Base-by-base conservation (phyloP, 2,113 vertebrate genomes). In the Nettapus auritus region DNA sequence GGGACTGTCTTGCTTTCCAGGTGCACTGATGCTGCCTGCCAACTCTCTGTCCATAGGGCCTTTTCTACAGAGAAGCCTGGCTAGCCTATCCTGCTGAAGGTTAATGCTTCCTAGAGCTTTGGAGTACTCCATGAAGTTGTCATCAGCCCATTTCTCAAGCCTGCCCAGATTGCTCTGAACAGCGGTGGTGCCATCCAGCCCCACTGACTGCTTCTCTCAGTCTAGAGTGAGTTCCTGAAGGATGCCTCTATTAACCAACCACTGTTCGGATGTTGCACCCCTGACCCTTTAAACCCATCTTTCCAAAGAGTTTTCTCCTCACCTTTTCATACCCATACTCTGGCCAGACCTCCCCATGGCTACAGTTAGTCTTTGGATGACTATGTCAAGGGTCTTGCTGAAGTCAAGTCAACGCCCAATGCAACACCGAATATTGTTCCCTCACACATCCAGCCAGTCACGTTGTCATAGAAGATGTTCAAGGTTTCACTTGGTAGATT, bases 191-290 rank as follows among this genome's bases (percentile, higher is more conserved):
- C 1, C n/a, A 21, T 75, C 34, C 34, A 67, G 3, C 14, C 25
- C 25, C 1, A 1, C 11, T 46, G 22, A n/a, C n/a, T 8, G 11
- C 2, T 56, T 1, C 8, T 2, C 28, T 69, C 12, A 31, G 4
- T 28, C n/a, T 69, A 34, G 5, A 64, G 11, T 5, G 22, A 50
- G 10, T 48, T 28, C 28, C n/a, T 48, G 12, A 48, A 4, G 4
- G 5, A 19, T 44, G 17, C 26, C 6, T 34, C 25, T 50, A 23
- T 28, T 21, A 68, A 50, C 3, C 11, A 79, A 18, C 9, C 26
- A 44, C 11, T 63, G 22, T 59, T 33, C 46, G 21, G 16, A 42
- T 13, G 63, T 64, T 29, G 14, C 38, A 88, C 26, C 22, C 36
- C 13, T 62, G 40, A 44, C 6, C 1, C 3, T 68, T 91, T 36